phyloP scores from a whole-genome alignment of 2,888 invertebrate genomes.

The Smittia sp. region DNA sequence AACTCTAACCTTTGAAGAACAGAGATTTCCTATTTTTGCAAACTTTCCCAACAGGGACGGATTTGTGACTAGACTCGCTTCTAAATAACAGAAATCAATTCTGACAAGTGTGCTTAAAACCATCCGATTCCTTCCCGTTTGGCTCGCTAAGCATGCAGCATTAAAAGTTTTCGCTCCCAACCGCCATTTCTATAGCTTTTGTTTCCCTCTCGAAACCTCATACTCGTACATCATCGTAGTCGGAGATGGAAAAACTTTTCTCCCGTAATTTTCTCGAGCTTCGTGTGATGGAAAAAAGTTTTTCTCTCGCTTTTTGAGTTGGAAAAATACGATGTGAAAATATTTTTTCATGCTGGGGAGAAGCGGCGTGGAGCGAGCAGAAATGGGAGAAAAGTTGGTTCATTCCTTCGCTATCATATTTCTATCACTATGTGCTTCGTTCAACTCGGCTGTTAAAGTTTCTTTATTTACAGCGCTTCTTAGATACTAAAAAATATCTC shows the following conservation, averaged over 20 bases:
- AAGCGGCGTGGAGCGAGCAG: neutral
- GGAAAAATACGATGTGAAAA: conserved; percentile 8
- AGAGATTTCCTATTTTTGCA: neutral
- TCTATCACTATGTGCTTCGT: neutral
- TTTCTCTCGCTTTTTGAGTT: conserved; percentile 12
- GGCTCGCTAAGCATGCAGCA: conserved; percentile 5
- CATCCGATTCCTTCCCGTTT: neutral
- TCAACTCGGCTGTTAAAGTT: neutral
- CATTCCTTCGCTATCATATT: conserved; percentile 16
- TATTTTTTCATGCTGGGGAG: neutral
- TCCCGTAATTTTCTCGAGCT: conserved; percentile 21
- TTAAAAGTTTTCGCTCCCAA: conserved; percentile 3
- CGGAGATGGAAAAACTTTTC: conserved; percentile 20
- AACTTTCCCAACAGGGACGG: neutral
- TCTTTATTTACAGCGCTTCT: neutral
- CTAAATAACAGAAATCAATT: conserved; percentile 12
- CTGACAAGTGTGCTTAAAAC: conserved; percentile 2
- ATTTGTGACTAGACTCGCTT: neutral
- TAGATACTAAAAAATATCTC: neutral
- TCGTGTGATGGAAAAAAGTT: conserved; percentile 20
- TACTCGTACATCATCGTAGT: conserved; percentile 10
- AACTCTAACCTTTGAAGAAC: neutral
- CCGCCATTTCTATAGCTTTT: conserved; percentile 22
- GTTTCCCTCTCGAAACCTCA: conserved; percentile 4
- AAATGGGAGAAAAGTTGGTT: neutral